Conservation (phyloP, 2,888 invertebrate genomes). For the Platypus cylindrus region DNA sequence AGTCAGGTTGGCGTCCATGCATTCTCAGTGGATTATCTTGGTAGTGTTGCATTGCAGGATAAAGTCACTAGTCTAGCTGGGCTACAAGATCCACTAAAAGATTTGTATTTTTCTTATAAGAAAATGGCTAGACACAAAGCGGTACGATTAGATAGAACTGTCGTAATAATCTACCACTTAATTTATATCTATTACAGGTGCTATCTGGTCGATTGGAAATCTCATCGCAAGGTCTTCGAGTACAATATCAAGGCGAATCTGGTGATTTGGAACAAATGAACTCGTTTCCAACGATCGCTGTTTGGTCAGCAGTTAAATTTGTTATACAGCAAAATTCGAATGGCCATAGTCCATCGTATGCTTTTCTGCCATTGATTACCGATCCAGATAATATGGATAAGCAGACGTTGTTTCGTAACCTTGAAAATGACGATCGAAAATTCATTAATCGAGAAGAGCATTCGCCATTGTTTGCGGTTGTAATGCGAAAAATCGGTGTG, state of each 20-base stretch:
- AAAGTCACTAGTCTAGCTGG: constrained; percentile 75
- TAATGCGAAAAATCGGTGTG: constrained; percentile 69
- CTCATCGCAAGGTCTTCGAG: constrained; percentile 56
- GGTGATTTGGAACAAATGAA: constrained; percentile 55
- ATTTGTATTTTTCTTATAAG: constrained; percentile 55
- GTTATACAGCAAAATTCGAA: constrained; percentile 46
- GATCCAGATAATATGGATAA: constrained; percentile 71
- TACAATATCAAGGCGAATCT: constrained; percentile 52
- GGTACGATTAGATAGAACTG: constrained; percentile 5
- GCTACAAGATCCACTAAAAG: constrained; percentile 65
- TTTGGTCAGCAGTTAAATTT: constrained; percentile 86
- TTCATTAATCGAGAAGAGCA: constrained; percentile 45
- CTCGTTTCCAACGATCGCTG: constrained; percentile 82
- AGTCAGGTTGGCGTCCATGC: constrained; percentile 37
- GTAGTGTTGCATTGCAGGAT: constrained; percentile 63
- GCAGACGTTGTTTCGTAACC: constrained; percentile 48
- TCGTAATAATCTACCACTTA: neutral
- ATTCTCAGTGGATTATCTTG: constrained; percentile 69
- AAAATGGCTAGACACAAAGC: constrained; percentile 34
- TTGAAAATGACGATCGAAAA: constrained; percentile 43
- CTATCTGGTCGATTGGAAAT: constrained; percentile 53
- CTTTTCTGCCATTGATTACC: constrained; percentile 73
- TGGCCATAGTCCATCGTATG: constrained; percentile 36
- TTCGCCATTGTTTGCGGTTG: constrained; percentile 79
- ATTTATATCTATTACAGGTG: constrained; percentile 18